These are phyloP conservation scores for Tethya wilhelma DNA, from an alignment of 37 sponge, comb jelly and placozoan species.

Conservation along the genomic window DNA sequence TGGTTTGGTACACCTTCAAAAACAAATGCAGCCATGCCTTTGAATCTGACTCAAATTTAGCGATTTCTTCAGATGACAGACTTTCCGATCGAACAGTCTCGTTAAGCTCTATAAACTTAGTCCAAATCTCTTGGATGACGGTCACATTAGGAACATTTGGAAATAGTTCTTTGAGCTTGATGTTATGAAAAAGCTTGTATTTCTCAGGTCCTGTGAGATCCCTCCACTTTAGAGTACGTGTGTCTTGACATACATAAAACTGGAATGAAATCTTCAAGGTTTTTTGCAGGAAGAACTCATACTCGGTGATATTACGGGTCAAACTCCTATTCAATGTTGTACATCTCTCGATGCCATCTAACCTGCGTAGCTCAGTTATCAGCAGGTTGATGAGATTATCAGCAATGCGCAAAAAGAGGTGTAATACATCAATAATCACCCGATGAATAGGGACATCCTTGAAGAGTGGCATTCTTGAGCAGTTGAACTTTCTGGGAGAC, in stretches of 20 bases:
- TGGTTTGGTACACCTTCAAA: constrained; percentile 7
- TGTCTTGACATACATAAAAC: constrained; percentile 3
- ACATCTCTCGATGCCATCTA: constrained; percentile 4
- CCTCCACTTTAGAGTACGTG: neutral
- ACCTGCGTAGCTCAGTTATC: neutral
- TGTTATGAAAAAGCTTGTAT: constrained; percentile 2
- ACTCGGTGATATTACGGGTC: neutral
- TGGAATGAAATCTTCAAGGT: constrained; percentile 13
- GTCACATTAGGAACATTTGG: neutral
- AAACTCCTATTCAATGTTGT: neutral
- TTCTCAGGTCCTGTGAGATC: constrained; percentile 34
- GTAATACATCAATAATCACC: constrained; percentile 13
- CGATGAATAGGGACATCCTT: constrained; percentile 8
- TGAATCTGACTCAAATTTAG: neutral
- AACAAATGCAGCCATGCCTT: neutral
- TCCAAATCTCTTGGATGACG: constrained; percentile 10
- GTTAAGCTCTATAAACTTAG: neutral
- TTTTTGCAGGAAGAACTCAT: constrained; percentile 10
- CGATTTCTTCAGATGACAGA: neutral
- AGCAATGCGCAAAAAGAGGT: constrained; percentile 17
- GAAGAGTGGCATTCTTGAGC: no score
- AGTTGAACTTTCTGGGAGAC: neutral
- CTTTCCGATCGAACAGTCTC: neutral
- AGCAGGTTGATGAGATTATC: constrained; percentile 28
- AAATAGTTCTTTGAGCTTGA: constrained; percentile 7